Evolutionary conservation across 2,797 vertebrate species (phyloP).

Genomic region (Falco berigora): DNA sequence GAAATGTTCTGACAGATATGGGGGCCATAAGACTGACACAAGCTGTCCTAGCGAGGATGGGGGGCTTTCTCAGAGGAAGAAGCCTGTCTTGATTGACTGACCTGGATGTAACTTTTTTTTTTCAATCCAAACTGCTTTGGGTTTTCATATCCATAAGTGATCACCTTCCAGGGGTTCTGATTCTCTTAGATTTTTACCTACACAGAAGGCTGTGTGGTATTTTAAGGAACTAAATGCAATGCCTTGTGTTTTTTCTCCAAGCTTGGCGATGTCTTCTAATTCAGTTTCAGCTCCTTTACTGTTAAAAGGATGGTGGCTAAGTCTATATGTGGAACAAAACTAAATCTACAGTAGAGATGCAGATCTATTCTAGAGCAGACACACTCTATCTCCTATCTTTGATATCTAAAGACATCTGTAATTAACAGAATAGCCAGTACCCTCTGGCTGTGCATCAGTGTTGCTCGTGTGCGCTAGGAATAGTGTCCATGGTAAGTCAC

Average conservation of each 20-base stretch:
- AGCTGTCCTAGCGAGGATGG: fast-evolving
- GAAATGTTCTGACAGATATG: background rate
- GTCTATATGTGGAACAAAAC: background rate
- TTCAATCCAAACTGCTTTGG: background rate
- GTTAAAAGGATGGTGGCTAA: background rate
- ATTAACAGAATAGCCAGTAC: background rate
- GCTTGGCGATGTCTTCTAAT: background rate
- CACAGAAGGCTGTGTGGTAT: background rate
- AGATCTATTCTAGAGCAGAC: background rate
- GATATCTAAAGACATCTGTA: background rate
- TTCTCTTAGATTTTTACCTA: background rate
- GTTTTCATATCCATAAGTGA: fast-evolving
- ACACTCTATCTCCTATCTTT: background rate
- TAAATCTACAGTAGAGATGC: background rate
- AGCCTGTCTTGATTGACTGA: background rate
- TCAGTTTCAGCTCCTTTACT: background rate
- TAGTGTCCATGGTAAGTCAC: background rate
- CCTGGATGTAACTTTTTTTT: background rate
- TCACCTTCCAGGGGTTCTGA: background rate
- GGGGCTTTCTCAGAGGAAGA: background rate
- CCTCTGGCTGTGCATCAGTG: background rate
- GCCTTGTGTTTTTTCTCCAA: background rate
- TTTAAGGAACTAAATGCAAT: background rate
- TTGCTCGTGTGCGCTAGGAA: background rate
- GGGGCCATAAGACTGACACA: background rate